These are phyloP conservation scores for Rhinoptilus africanus DNA, from an alignment of 2,113 vertebrate genomes.

Conservation along the genomic window DNA sequence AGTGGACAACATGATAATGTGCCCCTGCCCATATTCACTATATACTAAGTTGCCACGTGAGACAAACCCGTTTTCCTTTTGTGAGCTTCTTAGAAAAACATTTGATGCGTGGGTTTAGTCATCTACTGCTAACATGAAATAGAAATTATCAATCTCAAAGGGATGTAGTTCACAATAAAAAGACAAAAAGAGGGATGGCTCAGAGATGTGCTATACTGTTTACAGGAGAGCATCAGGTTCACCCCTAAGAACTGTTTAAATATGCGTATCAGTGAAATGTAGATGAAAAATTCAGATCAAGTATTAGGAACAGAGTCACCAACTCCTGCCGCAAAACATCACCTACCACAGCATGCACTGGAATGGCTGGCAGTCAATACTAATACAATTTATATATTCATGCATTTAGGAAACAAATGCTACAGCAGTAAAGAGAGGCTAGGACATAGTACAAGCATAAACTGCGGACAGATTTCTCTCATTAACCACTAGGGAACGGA, in stretches of 20 bases:
- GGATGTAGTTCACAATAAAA: neutral
- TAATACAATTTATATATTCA: neutral
- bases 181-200: neutral
- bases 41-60: neutral
- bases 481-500: conserved; percentile 59
- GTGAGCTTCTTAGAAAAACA: neutral
- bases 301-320: neutral
- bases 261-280: neutral
- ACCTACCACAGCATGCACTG: neutral
- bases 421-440: conserved; percentile 3
- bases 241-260: neutral
- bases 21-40: neutral
- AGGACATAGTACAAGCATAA: conserved; percentile 14
- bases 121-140: neutral
- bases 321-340: neutral
- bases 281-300: neutral
- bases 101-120: neutral
- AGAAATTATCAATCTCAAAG: neutral
- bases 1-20: neutral
- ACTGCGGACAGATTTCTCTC: conserved; percentile 42
- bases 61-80: neutral
- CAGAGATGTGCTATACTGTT: neutral
- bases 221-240: neutral
- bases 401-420: conserved; percentile 7
- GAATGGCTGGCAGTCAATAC: neutral